Evolutionary conservation across 2,888 invertebrate genomes (phyloP).

Genomic region (Cataglyphis livida): DNA sequence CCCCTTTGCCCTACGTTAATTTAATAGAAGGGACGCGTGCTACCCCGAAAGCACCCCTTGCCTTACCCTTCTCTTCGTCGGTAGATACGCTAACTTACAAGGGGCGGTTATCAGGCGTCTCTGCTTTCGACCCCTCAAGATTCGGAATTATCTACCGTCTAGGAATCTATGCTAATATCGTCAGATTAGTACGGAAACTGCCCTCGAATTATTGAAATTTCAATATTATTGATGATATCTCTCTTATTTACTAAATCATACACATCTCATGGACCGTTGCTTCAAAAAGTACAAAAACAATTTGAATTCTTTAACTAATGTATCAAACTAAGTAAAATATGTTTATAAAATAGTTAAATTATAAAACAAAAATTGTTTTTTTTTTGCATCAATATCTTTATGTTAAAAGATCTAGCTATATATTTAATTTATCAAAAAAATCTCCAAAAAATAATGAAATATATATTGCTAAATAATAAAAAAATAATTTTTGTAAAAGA

Average conservation of each 20-base stretch:
- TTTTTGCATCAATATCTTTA: background rate
- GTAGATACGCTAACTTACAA: slow-evolving; percentile 81
- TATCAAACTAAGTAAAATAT: background rate
- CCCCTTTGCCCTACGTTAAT: slow-evolving; percentile 82
- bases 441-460: background rate
- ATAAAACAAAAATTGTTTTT: background rate
- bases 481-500: background rate
- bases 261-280: background rate
- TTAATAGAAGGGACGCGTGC: slow-evolving; percentile 84
- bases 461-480: background rate
- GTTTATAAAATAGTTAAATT: background rate
- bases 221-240: slow-evolving; percentile 56
- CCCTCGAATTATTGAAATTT: slow-evolving; percentile 75
- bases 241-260: slow-evolving; percentile 7
- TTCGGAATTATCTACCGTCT: slow-evolving; percentile 80
- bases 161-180: slow-evolving; percentile 81
- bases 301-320: slow-evolving; percentile 1
- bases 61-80: slow-evolving; percentile 74
- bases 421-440: background rate
- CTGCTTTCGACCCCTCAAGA: slow-evolving; percentile 78
- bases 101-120: slow-evolving; percentile 82
- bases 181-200: slow-evolving; percentile 75
- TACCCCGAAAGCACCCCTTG: slow-evolving; percentile 77
- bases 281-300: background rate
- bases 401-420: background rate